Conservation (phyloP, 2,888 invertebrate genomes). For the Synergus japonicus region DNA sequence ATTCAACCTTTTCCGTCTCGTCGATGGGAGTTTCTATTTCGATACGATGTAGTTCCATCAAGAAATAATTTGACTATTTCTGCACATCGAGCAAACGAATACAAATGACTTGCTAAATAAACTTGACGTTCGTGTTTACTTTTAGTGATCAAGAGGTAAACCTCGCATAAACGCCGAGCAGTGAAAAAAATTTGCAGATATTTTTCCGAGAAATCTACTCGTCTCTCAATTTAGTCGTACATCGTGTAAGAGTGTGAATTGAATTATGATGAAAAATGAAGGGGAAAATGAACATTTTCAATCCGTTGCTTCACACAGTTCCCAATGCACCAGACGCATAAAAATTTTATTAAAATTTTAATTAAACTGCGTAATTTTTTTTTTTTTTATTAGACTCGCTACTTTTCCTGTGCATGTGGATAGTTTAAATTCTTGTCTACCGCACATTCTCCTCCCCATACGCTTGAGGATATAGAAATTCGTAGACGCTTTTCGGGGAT, state of each 20-base stretch:
- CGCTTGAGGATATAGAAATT: constrained; percentile 28
- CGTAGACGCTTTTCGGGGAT: neutral
- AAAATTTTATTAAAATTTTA: constrained; percentile 44
- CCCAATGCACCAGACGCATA: constrained; percentile 34
- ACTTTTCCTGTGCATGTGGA: constrained; percentile 29
- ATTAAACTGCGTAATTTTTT: constrained; percentile 17
- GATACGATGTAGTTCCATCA: neutral
- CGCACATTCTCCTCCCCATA: constrained; percentile 38
- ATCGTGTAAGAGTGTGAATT: constrained; percentile 31
- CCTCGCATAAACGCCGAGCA: neutral
- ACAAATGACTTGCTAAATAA: constrained; percentile 37
- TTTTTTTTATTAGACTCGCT: constrained; percentile 29
- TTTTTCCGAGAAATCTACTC: constrained; percentile 10
- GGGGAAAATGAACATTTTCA: constrained; percentile 36
- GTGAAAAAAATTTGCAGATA: constrained; percentile 25
- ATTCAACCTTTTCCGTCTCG: neutral
- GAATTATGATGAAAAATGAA: constrained; percentile 39
- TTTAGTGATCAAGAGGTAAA: neutral
- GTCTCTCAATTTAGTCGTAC: constrained; percentile 5
- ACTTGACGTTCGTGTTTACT: constrained; percentile 19
- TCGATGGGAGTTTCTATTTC: neutral
- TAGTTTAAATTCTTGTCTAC: constrained; percentile 35
- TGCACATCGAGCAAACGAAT: neutral
- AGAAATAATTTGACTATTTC: constrained; percentile 9
- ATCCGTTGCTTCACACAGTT: constrained; percentile 34